Conservation (phyloP, 2,113 vertebrate species). For the Austrofundulus limnaeus region DNA sequence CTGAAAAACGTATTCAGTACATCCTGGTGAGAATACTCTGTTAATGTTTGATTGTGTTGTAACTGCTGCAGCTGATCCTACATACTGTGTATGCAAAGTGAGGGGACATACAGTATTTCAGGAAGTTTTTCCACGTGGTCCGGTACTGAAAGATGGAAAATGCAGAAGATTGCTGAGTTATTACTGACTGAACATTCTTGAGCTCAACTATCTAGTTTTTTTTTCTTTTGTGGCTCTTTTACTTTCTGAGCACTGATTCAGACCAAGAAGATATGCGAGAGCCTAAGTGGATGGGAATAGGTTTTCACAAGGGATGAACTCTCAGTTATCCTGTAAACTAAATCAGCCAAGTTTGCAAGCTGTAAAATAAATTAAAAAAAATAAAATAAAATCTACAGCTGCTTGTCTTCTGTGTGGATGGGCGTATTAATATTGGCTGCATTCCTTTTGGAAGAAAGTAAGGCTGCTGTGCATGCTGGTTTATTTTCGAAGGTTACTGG, state of each 20-base stretch:
- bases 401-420: constrained; percentile 10
- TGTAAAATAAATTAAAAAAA: too few relatives aligned
- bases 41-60: constrained; percentile 27
- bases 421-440: constrained; percentile 18
- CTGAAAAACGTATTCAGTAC: too few relatives aligned
- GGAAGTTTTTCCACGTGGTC: constrained; percentile 19
- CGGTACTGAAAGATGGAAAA: constrained; percentile 1
- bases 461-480: not conserved
- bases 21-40: too few relatives aligned
- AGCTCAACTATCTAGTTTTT: not conserved
- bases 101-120: constrained; percentile 1
- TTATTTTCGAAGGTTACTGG: not conserved
- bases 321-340: constrained; percentile 43
- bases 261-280: constrained; percentile 31
- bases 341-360: constrained; percentile 66
- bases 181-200: not conserved
- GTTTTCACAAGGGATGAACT: constrained; percentile 26
- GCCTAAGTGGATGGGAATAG: constrained; percentile 19
- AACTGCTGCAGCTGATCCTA: constrained; percentile 42
- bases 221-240: too few relatives aligned
- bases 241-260: too few relatives aligned
- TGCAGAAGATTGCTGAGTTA: constrained; percentile 8
- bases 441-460: constrained; percentile 20
- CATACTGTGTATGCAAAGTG: constrained; percentile 1
- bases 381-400: constrained; percentile 62